Conservation (phyloP, 2,113 vertebrate species). For the Mus spicilegus region DNA sequence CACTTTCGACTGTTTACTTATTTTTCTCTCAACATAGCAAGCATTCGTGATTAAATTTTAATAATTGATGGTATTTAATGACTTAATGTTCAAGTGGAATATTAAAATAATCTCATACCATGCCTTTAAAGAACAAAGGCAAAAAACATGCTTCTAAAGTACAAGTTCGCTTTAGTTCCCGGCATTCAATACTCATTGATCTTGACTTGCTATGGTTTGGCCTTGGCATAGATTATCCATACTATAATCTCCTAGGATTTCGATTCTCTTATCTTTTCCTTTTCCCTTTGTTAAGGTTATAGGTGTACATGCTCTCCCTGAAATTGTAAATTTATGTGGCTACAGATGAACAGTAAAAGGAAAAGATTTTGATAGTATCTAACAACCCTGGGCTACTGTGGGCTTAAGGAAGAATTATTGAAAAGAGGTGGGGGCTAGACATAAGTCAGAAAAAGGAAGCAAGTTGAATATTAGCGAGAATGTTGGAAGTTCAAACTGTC, state of each 20-base stretch:
- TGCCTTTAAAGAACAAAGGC: background rate
- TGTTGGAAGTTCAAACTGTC: background rate
- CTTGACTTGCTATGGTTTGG: background rate
- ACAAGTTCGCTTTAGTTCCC: background rate
- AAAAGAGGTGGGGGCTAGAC: background rate
- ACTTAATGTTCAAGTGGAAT: background rate
- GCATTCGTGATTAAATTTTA: background rate
- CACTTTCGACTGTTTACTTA: background rate
- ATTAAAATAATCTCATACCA: background rate
- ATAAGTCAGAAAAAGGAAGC: background rate
- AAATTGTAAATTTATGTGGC: background rate
- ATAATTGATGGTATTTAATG: background rate
- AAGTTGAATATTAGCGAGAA: background rate
- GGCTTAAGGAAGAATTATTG: background rate
- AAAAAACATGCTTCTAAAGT: background rate
- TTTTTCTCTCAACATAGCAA: background rate
- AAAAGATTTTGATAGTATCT: background rate
- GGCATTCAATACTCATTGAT: background rate
- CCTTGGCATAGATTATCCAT: background rate
- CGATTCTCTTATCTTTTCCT: background rate
- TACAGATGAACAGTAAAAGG: background rate
- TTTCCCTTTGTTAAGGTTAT: background rate
- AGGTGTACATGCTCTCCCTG: background rate
- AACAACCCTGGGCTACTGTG: background rate
- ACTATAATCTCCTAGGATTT: background rate